phyloP scores from a whole-genome alignment of 2,888 invertebrate species.

The Oconnorella tubifera region DNA sequence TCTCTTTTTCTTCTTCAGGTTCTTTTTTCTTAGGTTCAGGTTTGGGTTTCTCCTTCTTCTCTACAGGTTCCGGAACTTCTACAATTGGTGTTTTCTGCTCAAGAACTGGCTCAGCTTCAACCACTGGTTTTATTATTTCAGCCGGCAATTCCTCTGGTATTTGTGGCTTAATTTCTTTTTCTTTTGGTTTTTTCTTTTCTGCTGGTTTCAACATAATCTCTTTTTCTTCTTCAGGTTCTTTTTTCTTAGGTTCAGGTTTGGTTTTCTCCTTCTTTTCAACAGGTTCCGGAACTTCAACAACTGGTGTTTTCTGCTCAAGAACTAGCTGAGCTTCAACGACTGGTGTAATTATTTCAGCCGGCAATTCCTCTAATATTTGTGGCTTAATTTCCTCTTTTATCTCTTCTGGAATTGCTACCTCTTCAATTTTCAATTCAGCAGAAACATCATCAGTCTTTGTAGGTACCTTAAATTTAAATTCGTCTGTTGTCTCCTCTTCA shows the following conservation, averaged over 20 bases:
- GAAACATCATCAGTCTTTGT: background rate
- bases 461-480: background rate
- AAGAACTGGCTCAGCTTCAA: background rate
- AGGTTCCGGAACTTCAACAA: background rate
- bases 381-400: background rate
- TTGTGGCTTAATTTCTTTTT: too few relatives aligned
- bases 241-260: too few relatives aligned
- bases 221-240: constrained; percentile 1
- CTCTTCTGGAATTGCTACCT: background rate
- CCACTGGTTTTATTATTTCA: background rate
- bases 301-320: background rate
- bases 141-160: background rate
- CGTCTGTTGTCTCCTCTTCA: background rate
- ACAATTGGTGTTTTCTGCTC: background rate
- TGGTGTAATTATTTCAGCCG: background rate
- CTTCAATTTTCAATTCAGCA: background rate
- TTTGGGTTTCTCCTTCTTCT: background rate
- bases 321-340: background rate
- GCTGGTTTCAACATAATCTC: background rate
- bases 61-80: background rate
- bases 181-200: background rate
- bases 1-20: constrained; percentile 5
- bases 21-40: background rate
- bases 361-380: background rate
- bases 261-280: background rate